phyloP scores from a whole-genome alignment of 1,140 invertebrate species.

The Sarcophaga peregrina region DNA sequence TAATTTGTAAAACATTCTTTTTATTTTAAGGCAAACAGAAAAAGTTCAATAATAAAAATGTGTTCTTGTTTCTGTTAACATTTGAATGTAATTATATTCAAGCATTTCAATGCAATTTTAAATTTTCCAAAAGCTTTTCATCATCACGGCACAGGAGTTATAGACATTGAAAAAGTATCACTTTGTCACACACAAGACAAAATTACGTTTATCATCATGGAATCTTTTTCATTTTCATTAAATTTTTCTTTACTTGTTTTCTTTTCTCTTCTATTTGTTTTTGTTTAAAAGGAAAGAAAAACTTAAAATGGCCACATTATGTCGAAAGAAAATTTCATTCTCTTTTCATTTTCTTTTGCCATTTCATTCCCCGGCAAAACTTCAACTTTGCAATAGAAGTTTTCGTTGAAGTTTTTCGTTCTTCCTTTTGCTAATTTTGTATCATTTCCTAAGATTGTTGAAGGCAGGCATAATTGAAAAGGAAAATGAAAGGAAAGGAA shows the following conservation, averaged over 20 bases:
- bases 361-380: background rate
- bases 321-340: background rate
- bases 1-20: too few relatives aligned
- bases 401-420: background rate
- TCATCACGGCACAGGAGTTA: background rate
- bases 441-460: background rate
- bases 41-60: too few relatives aligned
- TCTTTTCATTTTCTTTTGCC: too few relatives aligned
- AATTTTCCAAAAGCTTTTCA: background rate
- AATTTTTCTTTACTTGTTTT: too few relatives aligned
- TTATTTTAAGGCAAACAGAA: too few relatives aligned
- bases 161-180: background rate
- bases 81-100: conserved; percentile 13
- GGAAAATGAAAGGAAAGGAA: background rate
- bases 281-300: background rate
- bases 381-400: conserved; percentile 2
- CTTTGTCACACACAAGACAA: conserved; percentile 11
- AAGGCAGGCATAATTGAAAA: background rate
- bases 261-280: background rate
- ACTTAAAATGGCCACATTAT: conserved; percentile 2
- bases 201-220: background rate
- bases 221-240: too few relatives aligned
- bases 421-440: background rate
- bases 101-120: conserved; percentile 1
- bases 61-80: background rate